Base-by-base conservation (phyloP, 2,113 vertebrate genomes). In the Tetrax tetrax region DNA sequence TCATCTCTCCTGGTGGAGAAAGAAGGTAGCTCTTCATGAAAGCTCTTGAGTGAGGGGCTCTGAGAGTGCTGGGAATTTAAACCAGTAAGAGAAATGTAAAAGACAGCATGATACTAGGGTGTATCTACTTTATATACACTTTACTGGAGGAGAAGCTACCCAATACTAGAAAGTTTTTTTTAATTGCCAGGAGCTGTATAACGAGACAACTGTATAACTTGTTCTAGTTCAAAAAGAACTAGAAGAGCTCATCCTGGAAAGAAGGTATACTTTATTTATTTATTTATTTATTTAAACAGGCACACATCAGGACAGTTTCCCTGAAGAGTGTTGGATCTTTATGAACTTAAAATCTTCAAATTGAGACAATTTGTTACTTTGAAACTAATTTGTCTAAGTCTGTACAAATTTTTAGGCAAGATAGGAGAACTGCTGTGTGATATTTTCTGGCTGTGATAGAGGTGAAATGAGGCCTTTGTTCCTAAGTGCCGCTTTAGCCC, bases 101-200 rank as follows among this genome's bases (percentile, higher is more conserved):
- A 90, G 24, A 5, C 14, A 66, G 33, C 27, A 43, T 23, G 24
- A 57, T 69, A 45, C 8, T 45, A 13, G 7, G 6, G 2, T 33
- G 3, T 50, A 20, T 29, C 8, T 70, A 29, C 16, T 72, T 74
- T 12, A 37, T 47, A 8, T 5, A 28, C 2, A 19, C 14, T 41
- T 81, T 15, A 33, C 10, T 60, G 21, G 19, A 71, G 35, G 43
- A 70, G 82, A 59, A 85, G 53, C 4, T 60, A 69, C 53, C 5
- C 0, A 4, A 4, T 18, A 35, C 38, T 31, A 29, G 14, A 59
- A 38, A 35, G 41, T 5, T 8, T 27, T 48, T 76, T 85, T 75
- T 33, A 31, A 12, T 64, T 83, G 21, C 8, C 4, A 45, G 61
- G 22, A 78, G 19, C 23, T 0, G 0, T 16, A 7, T 35, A 71